These are phyloP conservation scores for Criorhina ranunculi DNA, from an alignment of 2,888 invertebrate genomes.

Conservation along the genomic window DNA sequence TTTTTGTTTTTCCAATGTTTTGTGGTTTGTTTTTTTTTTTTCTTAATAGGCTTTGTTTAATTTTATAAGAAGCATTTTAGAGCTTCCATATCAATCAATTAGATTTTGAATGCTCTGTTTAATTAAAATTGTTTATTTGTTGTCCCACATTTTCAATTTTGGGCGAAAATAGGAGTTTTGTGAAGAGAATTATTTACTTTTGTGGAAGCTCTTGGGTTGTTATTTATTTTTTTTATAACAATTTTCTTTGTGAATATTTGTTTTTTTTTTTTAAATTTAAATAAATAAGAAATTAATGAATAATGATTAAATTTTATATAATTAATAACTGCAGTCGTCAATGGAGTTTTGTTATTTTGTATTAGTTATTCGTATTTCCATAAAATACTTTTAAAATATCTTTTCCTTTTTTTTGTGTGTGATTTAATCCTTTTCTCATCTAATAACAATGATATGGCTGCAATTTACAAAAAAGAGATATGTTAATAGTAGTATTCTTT, in stretches of 20 bases:
- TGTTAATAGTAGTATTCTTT: slow-evolving; percentile 68
- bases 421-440: slow-evolving; percentile 58
- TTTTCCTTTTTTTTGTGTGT: slow-evolving; percentile 16
- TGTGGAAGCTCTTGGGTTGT: slow-evolving; percentile 75
- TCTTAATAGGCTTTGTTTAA: slow-evolving; percentile 23
- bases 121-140: slow-evolving; percentile 29
- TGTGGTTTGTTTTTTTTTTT: slow-evolving; percentile 20
- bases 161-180: slow-evolving; percentile 48
- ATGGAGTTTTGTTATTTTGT: slow-evolving; percentile 37
- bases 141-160: slow-evolving; percentile 32
- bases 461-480: slow-evolving; percentile 76
- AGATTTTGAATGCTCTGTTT: slow-evolving; percentile 27
- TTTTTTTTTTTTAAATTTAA: slow-evolving; percentile 14
- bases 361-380: slow-evolving; percentile 27
- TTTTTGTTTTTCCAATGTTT: slow-evolving; percentile 58
- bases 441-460: slow-evolving; percentile 77
- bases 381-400: slow-evolving; percentile 34
- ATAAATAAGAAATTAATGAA: slow-evolving; percentile 47
- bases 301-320: slow-evolving; percentile 38
- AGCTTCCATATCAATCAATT: slow-evolving; percentile 57
- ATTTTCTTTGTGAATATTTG: slow-evolving; percentile 36
- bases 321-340: slow-evolving; percentile 66
- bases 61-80: slow-evolving; percentile 60
- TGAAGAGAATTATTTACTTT: slow-evolving; percentile 59
- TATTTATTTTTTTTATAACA: slow-evolving; percentile 39